Evolutionary conservation across 2,888 invertebrate genomes (phyloP).

Genomic region (Synanthedon myopaeformis): DNA sequence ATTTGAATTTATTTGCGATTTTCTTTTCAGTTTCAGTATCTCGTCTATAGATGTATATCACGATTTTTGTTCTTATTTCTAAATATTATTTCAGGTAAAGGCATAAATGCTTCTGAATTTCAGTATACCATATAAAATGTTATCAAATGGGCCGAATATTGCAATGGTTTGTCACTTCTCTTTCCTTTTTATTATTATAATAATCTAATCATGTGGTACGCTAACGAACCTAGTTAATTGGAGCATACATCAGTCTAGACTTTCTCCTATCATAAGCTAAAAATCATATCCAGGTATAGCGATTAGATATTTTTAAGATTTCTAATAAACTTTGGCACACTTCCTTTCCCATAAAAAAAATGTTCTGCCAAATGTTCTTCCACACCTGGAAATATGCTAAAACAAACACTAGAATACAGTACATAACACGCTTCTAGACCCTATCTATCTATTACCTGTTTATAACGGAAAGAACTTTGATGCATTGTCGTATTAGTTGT

Average conservation of each 20-base stretch:
- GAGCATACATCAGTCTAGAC: constrained; percentile 65
- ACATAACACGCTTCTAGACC: background rate
- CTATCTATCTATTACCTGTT: background rate
- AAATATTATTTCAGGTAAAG: too few species aligned
- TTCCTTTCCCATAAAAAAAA: too few species aligned
- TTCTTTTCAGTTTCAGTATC: too few species aligned
- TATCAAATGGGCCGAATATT: constrained; percentile 49
- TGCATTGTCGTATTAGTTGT: background rate
- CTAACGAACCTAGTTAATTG: constrained; percentile 48
- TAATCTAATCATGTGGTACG: constrained; percentile 6
- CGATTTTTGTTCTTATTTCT: too few species aligned
- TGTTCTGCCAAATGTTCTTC: background rate
- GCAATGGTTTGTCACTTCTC: constrained; percentile 23
- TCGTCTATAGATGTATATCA: too few species aligned
- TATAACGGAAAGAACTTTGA: background rate
- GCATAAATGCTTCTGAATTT: constrained; percentile 22
- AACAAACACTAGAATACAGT: background rate
- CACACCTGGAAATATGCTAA: background rate
- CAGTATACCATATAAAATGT: constrained; percentile 30
- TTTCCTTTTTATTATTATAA: too few species aligned
- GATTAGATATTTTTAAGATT: background rate
- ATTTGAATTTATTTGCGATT: too few species aligned
- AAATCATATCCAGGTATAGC: background rate
- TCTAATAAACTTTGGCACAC: too few species aligned
- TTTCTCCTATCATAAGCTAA: constrained; percentile 49